Evolutionary conservation across 1,140 invertebrate genomes (phyloP).

Genomic region (Zaprionus capensis): DNA sequence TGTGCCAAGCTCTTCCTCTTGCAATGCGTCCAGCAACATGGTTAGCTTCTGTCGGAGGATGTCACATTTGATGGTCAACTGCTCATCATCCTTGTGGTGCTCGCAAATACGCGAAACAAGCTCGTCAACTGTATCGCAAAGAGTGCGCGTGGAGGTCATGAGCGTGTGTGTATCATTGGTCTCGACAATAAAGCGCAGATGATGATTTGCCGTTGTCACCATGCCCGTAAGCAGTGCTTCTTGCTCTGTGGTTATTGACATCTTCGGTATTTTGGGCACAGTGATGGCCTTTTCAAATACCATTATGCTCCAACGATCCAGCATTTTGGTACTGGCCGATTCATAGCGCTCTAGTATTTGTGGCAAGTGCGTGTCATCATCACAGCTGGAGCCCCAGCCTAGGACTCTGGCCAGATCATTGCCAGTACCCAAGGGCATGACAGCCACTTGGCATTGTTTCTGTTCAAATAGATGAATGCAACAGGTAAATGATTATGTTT

Average conservation of each 20-base stretch:
- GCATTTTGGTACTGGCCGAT: constrained; percentile 96
- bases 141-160: constrained; percentile 90
- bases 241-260: constrained; percentile 85
- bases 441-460: constrained; percentile 96
- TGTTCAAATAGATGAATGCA: constrained; percentile 72
- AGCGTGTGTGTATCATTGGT: constrained; percentile 91
- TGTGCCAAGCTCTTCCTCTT: constrained; percentile 86
- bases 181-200: constrained; percentile 94
- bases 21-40: constrained; percentile 89
- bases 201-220: constrained; percentile 91
- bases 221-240: constrained; percentile 88
- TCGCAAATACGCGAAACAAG: constrained; percentile 88
- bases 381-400: constrained; percentile 98
- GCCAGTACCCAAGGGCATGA: constrained; percentile 96
- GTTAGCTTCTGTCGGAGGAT: constrained; percentile 92
- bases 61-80: constrained; percentile 89
- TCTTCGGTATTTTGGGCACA: constrained; percentile 85
- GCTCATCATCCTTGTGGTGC: constrained; percentile 87
- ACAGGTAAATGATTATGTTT: background rate
- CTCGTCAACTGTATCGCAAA: constrained; percentile 93
- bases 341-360: constrained; percentile 97
- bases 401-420: constrained; percentile 97
- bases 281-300: constrained; percentile 92
- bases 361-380: constrained; percentile 96
- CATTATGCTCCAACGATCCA: constrained; percentile 98